Conservation (phyloP, 2,888 invertebrate species). For the Phengaris alcon region DNA sequence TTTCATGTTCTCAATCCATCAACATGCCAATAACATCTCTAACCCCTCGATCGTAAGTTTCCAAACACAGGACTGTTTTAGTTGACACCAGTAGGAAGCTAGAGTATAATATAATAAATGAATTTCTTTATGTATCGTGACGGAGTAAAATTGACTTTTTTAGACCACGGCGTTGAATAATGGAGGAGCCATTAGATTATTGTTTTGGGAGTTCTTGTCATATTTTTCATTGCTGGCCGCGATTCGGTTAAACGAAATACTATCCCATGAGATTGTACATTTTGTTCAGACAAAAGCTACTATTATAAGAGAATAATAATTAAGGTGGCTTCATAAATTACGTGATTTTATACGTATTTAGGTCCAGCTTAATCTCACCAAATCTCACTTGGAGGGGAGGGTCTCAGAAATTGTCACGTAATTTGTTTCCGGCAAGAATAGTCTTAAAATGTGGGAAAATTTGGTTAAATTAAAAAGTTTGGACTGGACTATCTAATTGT, state of each 20-base stretch:
- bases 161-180: not conserved
- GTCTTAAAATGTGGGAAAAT: no score
- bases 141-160: not conserved
- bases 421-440: no score
- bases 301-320: not conserved
- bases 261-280: not conserved
- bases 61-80: not conserved
- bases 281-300: not conserved
- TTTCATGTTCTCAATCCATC: constrained; percentile 23
- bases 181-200: constrained; percentile 8
- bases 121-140: not conserved
- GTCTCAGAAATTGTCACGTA: no score
- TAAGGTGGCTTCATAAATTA: no score
- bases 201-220: constrained; percentile 7
- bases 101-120: not conserved
- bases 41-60: not conserved
- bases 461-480: no score
- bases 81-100: not conserved
- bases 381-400: no score
- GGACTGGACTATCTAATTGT: no score
- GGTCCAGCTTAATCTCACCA: no score
- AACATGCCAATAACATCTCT: constrained; percentile 19
- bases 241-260: not conserved
- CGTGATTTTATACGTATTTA: no score
- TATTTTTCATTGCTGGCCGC: not conserved